These are phyloP conservation scores for Calyptomena viridis DNA, from an alignment of 2,113 vertebrate species.

Conservation along the genomic window DNA sequence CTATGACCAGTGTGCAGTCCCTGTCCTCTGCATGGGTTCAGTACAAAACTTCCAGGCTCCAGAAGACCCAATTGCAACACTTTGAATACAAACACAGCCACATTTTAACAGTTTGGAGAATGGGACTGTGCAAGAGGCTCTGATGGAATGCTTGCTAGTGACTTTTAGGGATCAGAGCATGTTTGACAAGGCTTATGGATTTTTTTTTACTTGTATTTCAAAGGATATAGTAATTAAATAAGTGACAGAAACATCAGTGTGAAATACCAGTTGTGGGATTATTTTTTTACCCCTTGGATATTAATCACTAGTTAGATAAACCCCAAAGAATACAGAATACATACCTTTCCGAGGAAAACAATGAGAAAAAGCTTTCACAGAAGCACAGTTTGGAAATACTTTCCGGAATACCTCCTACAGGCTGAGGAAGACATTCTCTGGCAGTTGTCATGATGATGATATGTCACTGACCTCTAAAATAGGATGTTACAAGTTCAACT, in stretches of 20 bases:
- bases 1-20: fast-evolving
- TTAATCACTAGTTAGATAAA: neutral
- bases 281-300: neutral
- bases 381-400: neutral
- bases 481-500: neutral
- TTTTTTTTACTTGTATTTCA: neutral
- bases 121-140: neutral
- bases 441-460: neutral
- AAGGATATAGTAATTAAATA: neutral
- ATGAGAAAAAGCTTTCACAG: neutral
- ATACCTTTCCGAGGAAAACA: neutral
- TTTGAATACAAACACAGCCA: neutral
- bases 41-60: neutral
- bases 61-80: neutral
- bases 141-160: neutral
- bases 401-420: neutral
- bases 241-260: neutral
- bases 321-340: neutral
- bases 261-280: neutral
- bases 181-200: neutral
- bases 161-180: neutral
- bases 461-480: neutral
- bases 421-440: conserved; percentile 6
- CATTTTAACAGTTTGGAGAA: neutral
- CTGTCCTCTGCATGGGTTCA: neutral